Evolutionary conservation across 1,140 invertebrate species (phyloP), one percentile per base, ranked within the genome.

Genomic region (Leptinotarsa undecemlineata): DNA sequence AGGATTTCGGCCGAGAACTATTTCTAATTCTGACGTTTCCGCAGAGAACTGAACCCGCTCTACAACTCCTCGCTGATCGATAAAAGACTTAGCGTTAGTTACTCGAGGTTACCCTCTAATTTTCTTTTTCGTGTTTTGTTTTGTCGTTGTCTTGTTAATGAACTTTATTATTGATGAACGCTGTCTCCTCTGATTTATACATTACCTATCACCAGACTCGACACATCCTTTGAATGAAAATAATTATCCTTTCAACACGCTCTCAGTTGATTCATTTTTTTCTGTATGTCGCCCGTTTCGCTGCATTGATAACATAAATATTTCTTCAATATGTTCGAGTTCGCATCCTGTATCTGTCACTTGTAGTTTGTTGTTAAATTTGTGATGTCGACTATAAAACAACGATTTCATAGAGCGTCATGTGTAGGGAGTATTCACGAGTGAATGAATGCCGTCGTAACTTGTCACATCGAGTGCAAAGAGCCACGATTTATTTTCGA

Each of bases 391-490:
- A 67, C 20, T n/a, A n/a, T 19, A 42, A 23, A 26, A 23, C 64
- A 42, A 26, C 64, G 20, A 67, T 67, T 23, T 33, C 42, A 15
- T 23, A 33, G 64, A n/a, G 64, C 21, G 15, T 33, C 23, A 67
- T 67, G 26, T 67, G n/a, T 67, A n/a, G 3, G 8, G 64, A 33
- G 64, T 67, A 67, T 67, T 67, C 42, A 67, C 64, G 64, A 42
- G 64, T 67, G 42, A 67, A 67, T 67, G 64, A 67, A 67, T 67
- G 15, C 26, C 64, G 26, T 67, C 64, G 64, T 67, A 67, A 67
- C 64, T 23, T 67, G 64, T 67, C 64, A 67, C 64, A 42, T 67
- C 42, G 64, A 23, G 64, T 67, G 42, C 20, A 67, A 57, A 67
- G 64, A 67, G 64, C 23, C n/a, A 67, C 64, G 64, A 67, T 67